Percentiles rank a stretch among this genome's conserved stretches.
Conservation (phyloP, 2,888 invertebrate species). For the Heliothis peltigera region DNA sequence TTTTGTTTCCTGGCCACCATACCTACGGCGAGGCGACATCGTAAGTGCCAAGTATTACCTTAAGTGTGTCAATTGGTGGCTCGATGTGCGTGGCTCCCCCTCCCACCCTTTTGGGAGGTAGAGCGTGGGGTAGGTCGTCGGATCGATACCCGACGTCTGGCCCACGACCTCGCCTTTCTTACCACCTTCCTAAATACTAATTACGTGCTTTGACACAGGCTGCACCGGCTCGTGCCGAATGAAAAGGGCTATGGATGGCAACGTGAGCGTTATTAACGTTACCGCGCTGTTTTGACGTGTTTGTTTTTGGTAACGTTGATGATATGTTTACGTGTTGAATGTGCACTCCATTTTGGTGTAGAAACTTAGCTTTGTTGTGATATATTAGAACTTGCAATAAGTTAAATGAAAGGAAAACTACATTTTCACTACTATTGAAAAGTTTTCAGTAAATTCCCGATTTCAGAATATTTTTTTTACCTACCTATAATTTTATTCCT, state of each 20-base stretch:
- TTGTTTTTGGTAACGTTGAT: constrained; percentile 79
- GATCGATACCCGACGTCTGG: constrained; percentile 92
- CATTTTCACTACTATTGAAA: neutral
- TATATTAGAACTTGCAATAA: constrained; percentile 22
- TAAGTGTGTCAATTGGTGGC: constrained; percentile 90
- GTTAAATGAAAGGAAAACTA: constrained; percentile 4
- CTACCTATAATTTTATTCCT: neutral
- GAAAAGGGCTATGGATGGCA: constrained; percentile 85
- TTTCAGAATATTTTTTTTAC: neutral
- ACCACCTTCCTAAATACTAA: constrained; percentile 90
- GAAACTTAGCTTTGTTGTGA: constrained; percentile 46
- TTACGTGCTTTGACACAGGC: constrained; percentile 90
- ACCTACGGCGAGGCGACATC: constrained; percentile 69
- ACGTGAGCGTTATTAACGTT: constrained; percentile 84
- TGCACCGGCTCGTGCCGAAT: constrained; percentile 84
- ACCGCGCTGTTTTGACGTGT: constrained; percentile 73
- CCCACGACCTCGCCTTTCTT: constrained; percentile 90
- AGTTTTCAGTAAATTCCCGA: neutral
- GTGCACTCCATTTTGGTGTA: constrained; percentile 37
- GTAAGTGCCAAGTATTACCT: constrained; percentile 87
- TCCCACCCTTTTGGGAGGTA: constrained; percentile 74
- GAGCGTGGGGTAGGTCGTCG: constrained; percentile 89
- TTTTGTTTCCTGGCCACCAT: constrained; percentile 68
- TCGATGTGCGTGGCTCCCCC: constrained; percentile 87
- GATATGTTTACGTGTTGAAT: constrained; percentile 70